Evolutionary conservation across 92 coral and sea anemone species (phyloP), one percentile per base, ranked within the genome.

Genomic region (Anthopleura xanthogrammica): DNA sequence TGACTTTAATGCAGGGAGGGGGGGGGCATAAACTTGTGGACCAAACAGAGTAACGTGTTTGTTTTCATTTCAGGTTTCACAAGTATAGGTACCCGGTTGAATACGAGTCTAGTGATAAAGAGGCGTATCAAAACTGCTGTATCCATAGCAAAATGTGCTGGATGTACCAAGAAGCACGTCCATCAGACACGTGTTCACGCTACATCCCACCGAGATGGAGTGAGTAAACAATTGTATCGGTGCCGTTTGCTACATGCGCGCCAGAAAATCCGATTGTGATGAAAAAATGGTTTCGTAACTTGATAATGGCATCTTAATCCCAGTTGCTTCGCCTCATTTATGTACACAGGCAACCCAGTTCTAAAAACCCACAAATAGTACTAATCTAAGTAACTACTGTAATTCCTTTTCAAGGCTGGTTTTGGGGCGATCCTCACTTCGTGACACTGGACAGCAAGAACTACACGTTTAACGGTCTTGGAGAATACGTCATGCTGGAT

Each of bases 371-470:
- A 29, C 9, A 3, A 46, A 46, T 46, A 46, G 5, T 46, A 46
- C 50, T 46, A 46, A 46, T 46, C 50, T 3, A 46, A 46, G 7
- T 46, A 46, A 46, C 50, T 46, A 46, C 50, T 3, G 3, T n/a
- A n/a, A n/a, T n/a, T n/a, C 50, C 4, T 46, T 46, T 71, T 12
- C 3, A 58, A 90, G 93, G 86, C 75, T 90, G 89, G 93, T 83
- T 77, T 68, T 87, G 91, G 89, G 91, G 93, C 39, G 93, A 90
- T 75, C 93, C 93, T 42, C 93, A 90, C n/a, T 55, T 90, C 42
- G 81, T 81, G 46, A 90, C 93, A 5, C 80, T 90, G 46, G 93
- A 90, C 70, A 86, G 83, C 82, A 72, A 80, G 52, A 90, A 90
- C 78, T 90, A 90, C 79, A 90, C 93, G 29, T 90, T 90, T 16